These are phyloP conservation scores for Poeciliopsis paucimaculata DNA, from an alignment of 2,797 vertebrate genomes.

Conservation along the genomic window DNA sequence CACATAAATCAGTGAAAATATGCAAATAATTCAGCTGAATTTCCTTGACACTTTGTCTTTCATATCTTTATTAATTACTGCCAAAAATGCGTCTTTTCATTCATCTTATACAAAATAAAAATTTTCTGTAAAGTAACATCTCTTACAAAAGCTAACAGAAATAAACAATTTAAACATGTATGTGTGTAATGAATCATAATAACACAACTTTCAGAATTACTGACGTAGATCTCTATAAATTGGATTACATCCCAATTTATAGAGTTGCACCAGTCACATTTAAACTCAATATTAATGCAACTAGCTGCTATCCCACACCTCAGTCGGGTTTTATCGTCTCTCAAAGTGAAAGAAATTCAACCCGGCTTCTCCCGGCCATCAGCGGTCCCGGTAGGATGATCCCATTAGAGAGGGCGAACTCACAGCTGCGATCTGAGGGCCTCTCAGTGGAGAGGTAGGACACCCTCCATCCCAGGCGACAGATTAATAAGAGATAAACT, in stretches of 20 bases:
- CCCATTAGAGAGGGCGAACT: slow-evolving; percentile 36
- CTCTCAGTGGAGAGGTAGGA: slow-evolving; percentile 25
- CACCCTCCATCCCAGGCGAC: slow-evolving; percentile 41
- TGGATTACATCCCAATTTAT: neutral
- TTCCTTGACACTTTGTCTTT: slow-evolving; percentile 22
- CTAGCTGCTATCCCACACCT: neutral
- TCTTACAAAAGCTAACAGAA: neutral
- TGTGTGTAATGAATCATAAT: neutral
- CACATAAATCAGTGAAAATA: slow-evolving; percentile 18
- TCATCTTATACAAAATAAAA: neutral
- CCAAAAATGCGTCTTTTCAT: neutral
- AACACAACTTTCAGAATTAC: neutral
- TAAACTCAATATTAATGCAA: neutral
- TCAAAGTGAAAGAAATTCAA: slow-evolving; percentile 23
- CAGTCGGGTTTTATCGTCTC: neutral
- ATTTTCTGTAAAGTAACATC: neutral
- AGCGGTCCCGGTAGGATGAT: slow-evolving; percentile 21
- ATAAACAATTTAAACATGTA: neutral
- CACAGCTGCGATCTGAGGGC: slow-evolving; percentile 55
- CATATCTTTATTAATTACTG: neutral
- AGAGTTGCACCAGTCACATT: neutral
- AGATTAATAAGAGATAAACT: slow-evolving; percentile 62
- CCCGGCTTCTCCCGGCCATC: slow-evolving; percentile 20
- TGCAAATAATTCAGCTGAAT: slow-evolving; percentile 35
- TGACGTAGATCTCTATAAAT: neutral